These are phyloP conservation scores for Archips xylosteana DNA, from an alignment of 2,888 invertebrate genomes.

Conservation along the genomic window DNA sequence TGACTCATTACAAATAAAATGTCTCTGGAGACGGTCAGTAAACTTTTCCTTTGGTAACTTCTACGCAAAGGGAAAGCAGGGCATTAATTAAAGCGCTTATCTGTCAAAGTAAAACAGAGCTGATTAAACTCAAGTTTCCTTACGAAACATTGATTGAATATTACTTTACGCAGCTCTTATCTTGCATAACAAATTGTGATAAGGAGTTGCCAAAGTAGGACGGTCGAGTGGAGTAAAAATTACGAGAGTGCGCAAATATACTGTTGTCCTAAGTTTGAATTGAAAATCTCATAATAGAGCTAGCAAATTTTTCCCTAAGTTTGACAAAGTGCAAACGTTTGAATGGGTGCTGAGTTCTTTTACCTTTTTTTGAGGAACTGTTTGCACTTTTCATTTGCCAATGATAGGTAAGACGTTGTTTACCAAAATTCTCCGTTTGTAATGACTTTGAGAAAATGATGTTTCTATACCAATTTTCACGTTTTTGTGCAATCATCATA, in stretches of 20 bases:
- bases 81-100: neutral
- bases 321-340: neutral
- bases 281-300: neutral
- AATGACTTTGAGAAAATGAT: conserved; percentile 24
- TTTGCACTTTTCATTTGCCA: neutral
- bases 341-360: neutral
- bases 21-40: neutral
- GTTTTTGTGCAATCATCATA: conserved; percentile 26
- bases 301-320: neutral
- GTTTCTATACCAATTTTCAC: conserved; percentile 17
- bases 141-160: neutral
- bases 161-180: neutral
- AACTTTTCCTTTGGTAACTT: neutral
- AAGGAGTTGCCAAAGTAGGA: neutral
- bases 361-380: neutral
- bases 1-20: neutral
- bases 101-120: neutral
- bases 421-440: neutral
- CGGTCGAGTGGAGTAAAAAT: neutral
- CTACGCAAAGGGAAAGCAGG: neutral
- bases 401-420: conserved; percentile 18
- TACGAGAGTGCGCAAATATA: neutral
- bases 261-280: neutral
- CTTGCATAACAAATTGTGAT: conserved; percentile 3
- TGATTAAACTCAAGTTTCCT: neutral